These are phyloP conservation scores for Megaustenia siamemsis DNA, from an alignment of 2,888 invertebrate species.

Conservation along the genomic window DNA sequence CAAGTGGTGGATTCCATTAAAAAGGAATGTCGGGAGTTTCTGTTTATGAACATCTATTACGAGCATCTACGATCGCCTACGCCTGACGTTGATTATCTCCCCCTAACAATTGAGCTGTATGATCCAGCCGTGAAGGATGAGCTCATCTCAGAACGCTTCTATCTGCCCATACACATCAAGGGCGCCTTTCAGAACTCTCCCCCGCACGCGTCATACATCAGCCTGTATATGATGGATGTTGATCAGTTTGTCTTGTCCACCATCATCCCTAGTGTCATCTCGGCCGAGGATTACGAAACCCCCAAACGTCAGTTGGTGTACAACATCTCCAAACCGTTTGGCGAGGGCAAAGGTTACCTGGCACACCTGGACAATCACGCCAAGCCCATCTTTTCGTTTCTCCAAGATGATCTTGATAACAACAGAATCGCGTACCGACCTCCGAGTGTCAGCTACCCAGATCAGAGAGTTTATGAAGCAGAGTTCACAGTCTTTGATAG, in stretches of 20 bases:
- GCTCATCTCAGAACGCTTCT: conserved; percentile 74
- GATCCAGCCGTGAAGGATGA: conserved; percentile 73
- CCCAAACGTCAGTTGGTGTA: conserved; percentile 75
- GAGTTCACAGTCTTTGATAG: conserved; percentile 77
- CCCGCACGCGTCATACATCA: conserved; percentile 76
- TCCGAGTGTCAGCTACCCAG: conserved; percentile 72
- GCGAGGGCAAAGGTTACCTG: conserved; percentile 72
- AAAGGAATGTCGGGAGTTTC: conserved; percentile 78
- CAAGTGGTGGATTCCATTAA: conserved; percentile 72
- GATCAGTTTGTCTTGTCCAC: conserved; percentile 78
- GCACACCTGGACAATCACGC: conserved; percentile 78
- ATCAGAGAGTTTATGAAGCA: conserved; percentile 74
- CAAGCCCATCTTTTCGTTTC: conserved; percentile 76
- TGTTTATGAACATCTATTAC: conserved; percentile 77
- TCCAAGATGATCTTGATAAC: conserved; percentile 74
- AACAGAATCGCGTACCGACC: conserved; percentile 78
- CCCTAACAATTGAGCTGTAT: conserved; percentile 76
- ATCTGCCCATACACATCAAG: conserved; percentile 77
- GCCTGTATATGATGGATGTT: conserved; percentile 78
- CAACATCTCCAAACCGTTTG: conserved; percentile 75
- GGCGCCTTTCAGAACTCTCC: conserved; percentile 78
- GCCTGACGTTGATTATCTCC: conserved; percentile 80
- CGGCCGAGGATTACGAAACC: conserved; percentile 79
- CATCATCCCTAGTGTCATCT: conserved; percentile 76
- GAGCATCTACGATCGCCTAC: conserved; percentile 78